Evolutionary conservation across 2,888 invertebrate species (phyloP).

Genomic region (Lathronympha strigana): DNA sequence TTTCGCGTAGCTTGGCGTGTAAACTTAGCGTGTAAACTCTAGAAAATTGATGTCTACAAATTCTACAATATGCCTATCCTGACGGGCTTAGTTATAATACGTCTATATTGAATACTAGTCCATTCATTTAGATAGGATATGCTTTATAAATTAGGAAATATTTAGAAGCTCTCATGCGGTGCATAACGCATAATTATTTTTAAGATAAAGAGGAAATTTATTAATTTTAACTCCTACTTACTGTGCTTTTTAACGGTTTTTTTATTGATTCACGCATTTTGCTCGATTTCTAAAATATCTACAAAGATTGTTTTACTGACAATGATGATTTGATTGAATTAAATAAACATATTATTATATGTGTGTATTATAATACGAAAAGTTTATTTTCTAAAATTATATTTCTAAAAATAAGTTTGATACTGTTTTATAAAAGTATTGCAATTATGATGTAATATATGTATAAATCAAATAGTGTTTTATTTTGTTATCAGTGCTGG

Average conservation of each 20-base stretch:
- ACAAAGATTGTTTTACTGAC: constrained; percentile 27
- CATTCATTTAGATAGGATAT: constrained; percentile 57
- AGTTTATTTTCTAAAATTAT: constrained; percentile 22
- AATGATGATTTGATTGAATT: not conserved
- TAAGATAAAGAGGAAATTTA: constrained; percentile 11
- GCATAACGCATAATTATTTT: not conserved
- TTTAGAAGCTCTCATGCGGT: not conserved
- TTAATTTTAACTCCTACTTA: constrained; percentile 15
- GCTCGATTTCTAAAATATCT: constrained; percentile 24
- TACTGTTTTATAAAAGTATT: constrained; percentile 31
- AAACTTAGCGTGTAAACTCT: no score
- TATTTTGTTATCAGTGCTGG: constrained; percentile 3
- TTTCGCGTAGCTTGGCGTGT: no score
- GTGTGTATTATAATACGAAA: not conserved
- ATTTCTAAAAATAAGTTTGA: constrained; percentile 15
- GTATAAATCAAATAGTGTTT: constrained; percentile 30
- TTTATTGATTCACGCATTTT: constrained; percentile 23
- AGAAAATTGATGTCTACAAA: not conserved
- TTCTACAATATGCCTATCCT: not conserved
- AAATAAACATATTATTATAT: not conserved
- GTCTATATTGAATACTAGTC: constrained; percentile 71
- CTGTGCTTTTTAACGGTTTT: constrained; percentile 29
- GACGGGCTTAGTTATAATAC: not conserved
- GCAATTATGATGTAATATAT: constrained; percentile 18
- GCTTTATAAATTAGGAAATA: constrained; percentile 21